phyloP scores from a whole-genome alignment of 2,888 invertebrate species.

The Adelphocoris suturalis region DNA sequence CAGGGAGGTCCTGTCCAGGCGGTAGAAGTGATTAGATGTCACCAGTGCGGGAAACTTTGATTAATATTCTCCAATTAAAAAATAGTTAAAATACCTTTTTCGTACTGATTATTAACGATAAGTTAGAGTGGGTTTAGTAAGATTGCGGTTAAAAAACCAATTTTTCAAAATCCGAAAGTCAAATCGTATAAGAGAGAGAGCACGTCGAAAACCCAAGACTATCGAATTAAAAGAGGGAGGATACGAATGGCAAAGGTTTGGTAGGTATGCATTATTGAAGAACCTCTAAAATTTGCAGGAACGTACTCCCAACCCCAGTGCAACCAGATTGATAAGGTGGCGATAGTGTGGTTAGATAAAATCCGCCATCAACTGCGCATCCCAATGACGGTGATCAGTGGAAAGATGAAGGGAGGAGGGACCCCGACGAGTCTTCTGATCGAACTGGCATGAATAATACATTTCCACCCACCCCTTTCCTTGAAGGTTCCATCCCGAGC shows the following conservation, averaged over 20 bases:
- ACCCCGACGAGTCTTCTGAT: slow-evolving; percentile 23
- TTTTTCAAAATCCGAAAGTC: too few species aligned
- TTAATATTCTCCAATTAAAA: too few species aligned
- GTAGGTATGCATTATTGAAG: not conserved
- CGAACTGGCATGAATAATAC: slow-evolving; percentile 62
- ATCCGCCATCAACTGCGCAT: slow-evolving; percentile 62
- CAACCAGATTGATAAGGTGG: slow-evolving; percentile 49
- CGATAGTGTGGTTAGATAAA: slow-evolving; percentile 60
- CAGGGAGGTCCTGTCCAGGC: too few species aligned
- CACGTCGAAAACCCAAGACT: not conserved
- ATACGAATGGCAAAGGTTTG: not conserved
- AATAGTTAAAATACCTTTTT: too few species aligned
- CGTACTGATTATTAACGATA: too few species aligned
- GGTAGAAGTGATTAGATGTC: too few species aligned
- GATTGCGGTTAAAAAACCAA: too few species aligned
- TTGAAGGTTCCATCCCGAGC: not conserved
- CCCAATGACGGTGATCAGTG: slow-evolving; percentile 64
- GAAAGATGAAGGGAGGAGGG: not conserved
- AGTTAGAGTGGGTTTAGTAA: too few species aligned
- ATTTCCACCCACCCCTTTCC: slow-evolving; percentile 25
- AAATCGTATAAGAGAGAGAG: too few species aligned
- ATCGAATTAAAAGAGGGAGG: not conserved
- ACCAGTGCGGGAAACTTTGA: too few species aligned
- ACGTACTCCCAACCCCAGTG: not conserved
- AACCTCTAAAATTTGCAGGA: not conserved